Conservation (phyloP, 2,797 vertebrate species). For the Poecilia wingei region DNA sequence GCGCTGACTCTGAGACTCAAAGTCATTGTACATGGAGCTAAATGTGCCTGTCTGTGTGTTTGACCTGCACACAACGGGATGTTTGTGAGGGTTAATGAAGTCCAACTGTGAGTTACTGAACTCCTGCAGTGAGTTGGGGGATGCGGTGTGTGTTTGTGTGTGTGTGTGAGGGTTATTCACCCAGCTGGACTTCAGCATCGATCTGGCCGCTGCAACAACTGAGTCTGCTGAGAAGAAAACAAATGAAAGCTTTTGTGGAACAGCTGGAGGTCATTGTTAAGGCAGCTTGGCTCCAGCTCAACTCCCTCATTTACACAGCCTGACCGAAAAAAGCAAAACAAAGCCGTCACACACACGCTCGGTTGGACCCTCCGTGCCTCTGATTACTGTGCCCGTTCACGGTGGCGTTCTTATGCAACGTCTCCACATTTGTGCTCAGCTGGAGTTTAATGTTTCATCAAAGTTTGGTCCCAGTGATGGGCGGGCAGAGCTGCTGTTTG, state of each 20-base stretch:
- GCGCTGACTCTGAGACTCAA: slow-evolving; percentile 32
- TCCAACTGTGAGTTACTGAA: slow-evolving; percentile 57
- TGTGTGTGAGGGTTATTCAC: slow-evolving; percentile 28
- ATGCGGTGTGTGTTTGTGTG: too few species aligned
- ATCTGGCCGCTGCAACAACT: slow-evolving; percentile 16
- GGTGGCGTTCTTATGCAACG: not conserved
- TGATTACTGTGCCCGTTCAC: not conserved
- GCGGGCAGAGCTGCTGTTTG: not conserved
- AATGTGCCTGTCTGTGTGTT: slow-evolving; percentile 29
- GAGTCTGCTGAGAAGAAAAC: slow-evolving; percentile 25
- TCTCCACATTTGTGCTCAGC: not conserved
- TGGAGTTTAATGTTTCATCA: not conserved
- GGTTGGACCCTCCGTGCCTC: too few species aligned
- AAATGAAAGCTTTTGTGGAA: slow-evolving; percentile 28
- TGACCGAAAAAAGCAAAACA: not conserved
- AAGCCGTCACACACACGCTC: not conserved
- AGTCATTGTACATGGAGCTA: slow-evolving; percentile 23
- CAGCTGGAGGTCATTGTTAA: slow-evolving; percentile 11
- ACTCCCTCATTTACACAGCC: not conserved
- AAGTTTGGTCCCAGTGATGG: not conserved
- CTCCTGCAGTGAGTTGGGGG: slow-evolving; percentile 43
- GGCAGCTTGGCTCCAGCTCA: not conserved
- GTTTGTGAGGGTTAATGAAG: slow-evolving; percentile 58
- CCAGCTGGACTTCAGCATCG: slow-evolving; percentile 38
- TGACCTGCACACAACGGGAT: slow-evolving; percentile 46